Evolutionary conservation across 2,888 invertebrate species (phyloP).

Genomic region (Thymelicus lineola): DNA sequence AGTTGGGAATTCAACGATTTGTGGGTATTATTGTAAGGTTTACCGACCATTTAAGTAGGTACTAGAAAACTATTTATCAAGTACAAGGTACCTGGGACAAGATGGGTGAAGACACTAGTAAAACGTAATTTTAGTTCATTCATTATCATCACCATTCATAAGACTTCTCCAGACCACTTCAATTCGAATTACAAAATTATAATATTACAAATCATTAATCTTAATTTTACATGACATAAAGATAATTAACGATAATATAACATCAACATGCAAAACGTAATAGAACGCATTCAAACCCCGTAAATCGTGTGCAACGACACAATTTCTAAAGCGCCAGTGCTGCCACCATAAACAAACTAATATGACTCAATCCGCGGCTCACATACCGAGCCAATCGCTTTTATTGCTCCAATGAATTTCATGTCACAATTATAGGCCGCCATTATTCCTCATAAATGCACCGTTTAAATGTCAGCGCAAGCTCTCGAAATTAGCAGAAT

Average conservation of each 20-base stretch:
- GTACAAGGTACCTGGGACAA: too few relatives aligned
- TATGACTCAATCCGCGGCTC: constrained; percentile 34
- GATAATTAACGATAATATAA: neutral
- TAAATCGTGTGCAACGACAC: constrained; percentile 34
- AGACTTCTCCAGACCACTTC: too few relatives aligned
- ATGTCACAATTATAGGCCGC: constrained; percentile 46
- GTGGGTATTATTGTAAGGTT: too few relatives aligned
- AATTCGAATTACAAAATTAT: too few relatives aligned
- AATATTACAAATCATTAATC: too few relatives aligned
- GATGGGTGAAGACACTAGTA: too few relatives aligned
- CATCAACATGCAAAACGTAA: neutral
- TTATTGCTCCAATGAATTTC: constrained; percentile 48
- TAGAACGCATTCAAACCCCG: neutral
- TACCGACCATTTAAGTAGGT: too few relatives aligned
- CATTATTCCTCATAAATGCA: constrained; percentile 50
- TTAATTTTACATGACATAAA: too few relatives aligned
- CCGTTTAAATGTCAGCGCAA: constrained; percentile 47
- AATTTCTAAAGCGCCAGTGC: constrained; percentile 21
- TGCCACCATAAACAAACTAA: constrained; percentile 32
- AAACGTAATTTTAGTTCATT: too few relatives aligned
- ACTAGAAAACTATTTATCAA: too few relatives aligned
- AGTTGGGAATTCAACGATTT: too few relatives aligned
- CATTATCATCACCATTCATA: too few relatives aligned
- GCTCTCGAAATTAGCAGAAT: constrained; percentile 36
- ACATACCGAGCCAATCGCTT: constrained; percentile 44